phyloP scores from a whole-genome alignment of 2,113 vertebrate species.

The Python bivittatus region DNA sequence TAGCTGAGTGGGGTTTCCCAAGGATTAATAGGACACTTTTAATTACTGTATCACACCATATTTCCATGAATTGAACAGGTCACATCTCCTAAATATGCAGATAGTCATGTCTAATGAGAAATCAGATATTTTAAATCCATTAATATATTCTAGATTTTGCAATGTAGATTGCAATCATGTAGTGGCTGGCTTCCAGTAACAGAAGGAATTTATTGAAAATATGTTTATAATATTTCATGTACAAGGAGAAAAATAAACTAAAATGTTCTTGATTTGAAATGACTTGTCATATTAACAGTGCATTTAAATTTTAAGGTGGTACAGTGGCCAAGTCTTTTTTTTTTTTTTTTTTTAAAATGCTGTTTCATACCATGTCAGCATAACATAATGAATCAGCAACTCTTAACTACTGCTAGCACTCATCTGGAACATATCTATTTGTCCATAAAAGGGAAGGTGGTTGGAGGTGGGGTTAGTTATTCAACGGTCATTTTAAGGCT shows the following conservation, averaged over 20 bases:
- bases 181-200: neutral
- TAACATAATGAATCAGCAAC: slow-evolving; percentile 67
- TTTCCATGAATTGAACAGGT: neutral
- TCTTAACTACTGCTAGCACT: slow-evolving; percentile 48
- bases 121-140: neutral
- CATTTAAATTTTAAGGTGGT: neutral
- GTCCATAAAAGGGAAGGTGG: slow-evolving; percentile 66
- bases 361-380: slow-evolving; percentile 67
- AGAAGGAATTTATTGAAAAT: slow-evolving; percentile 17
- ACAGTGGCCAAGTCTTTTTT: neutral
- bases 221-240: neutral
- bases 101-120: neutral
- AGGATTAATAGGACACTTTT: neutral
- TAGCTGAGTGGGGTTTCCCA: neutral
- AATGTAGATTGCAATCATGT: neutral
- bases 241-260: neutral
- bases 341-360: slow-evolving; percentile 50
- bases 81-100: neutral
- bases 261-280: neutral
- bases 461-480: slow-evolving; percentile 33
- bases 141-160: neutral
- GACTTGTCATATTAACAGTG: neutral
- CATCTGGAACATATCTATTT: slow-evolving; percentile 54
- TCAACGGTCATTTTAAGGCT: slow-evolving; percentile 10
- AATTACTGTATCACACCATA: neutral